Evolutionary conservation across 2,888 invertebrate species (phyloP), one percentile per base, ranked within the genome.

Genomic region (Megalurothrips usitatus): DNA sequence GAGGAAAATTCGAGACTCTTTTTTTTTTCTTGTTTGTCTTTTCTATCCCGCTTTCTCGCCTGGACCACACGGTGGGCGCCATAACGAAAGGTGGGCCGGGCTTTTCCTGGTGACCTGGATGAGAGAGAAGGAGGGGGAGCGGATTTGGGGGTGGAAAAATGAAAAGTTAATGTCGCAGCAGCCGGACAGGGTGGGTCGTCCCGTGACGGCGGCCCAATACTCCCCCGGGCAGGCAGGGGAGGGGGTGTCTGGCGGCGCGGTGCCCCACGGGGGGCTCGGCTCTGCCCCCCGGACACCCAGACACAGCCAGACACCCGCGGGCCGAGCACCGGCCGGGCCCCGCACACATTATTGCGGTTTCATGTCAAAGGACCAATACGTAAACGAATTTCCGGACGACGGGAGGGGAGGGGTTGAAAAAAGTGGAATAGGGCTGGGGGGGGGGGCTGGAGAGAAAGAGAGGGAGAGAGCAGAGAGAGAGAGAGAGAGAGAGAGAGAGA

Each of bases 301-400:
- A 12, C 52, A 9, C 49, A 49, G 10, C 49, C 49, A 11, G 17
- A 12, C 52, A 12, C 52, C 52, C 52, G 14, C 52, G 4, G 14
- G 14, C 9, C 52, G 8, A 12, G 3, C 52, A 11, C 58, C 58
- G 19, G 14, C 34, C 3, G 6, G 58, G 0, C 17, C 58, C n/a
- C 58, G 19, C 58, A 58, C 58, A 58, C 58, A 58, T 58, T 58
- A 58, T 58, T 58, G 58, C 58, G 17, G 58, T 58, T n/a, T n/a
- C 34, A 43, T n/a, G 58, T 17, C 58, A n/a, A n/a, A 17, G 14
- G 19, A n/a, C 58, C 58, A 58, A 58, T 58, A 58, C 58, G 58
- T 58, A 58, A 58, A n/a, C 58, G 58, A 58, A 58, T 58, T 58
- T 58, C 34, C 34, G 34, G 34, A 6, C 34, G 34, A 6, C 3